These are phyloP conservation scores for Bostrychus sinensis DNA, from an alignment of 2,113 vertebrate species.

Conservation along the genomic window DNA sequence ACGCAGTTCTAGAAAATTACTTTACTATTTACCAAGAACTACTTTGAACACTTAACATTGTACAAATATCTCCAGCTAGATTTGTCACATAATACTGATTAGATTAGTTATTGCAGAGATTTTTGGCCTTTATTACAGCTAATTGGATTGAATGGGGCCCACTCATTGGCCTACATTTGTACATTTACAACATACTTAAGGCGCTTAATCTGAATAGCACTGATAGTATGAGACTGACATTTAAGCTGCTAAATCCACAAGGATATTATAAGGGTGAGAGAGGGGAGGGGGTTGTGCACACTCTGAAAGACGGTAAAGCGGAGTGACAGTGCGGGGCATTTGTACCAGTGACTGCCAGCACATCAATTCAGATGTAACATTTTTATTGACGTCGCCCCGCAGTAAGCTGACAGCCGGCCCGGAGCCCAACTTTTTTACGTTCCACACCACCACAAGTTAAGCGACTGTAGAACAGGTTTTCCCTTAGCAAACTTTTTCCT, in stretches of 20 bases:
- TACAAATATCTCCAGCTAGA: slow-evolving; percentile 32
- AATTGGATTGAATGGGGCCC: slow-evolving; percentile 79
- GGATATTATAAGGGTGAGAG: slow-evolving; percentile 60
- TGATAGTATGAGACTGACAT: slow-evolving; percentile 79
- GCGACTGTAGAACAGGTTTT: slow-evolving; percentile 57
- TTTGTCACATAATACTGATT: slow-evolving; percentile 48
- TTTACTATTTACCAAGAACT: slow-evolving; percentile 1
- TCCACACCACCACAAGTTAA: slow-evolving; percentile 53
- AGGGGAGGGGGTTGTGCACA: slow-evolving; percentile 32
- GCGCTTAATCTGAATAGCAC: slow-evolving; percentile 75
- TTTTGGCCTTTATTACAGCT: slow-evolving; percentile 70
- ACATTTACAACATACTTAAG: slow-evolving; percentile 75
- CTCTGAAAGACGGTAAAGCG: slow-evolving; percentile 54
- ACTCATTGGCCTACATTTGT: slow-evolving; percentile 77
- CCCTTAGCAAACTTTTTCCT: slow-evolving; percentile 59
- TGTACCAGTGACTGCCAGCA: slow-evolving; percentile 63
- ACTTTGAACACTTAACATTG: slow-evolving; percentile 6
- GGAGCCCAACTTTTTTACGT: slow-evolving; percentile 55
- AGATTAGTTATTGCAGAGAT: slow-evolving; percentile 63
- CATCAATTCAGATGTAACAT: slow-evolving; percentile 72
- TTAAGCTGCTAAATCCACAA: slow-evolving; percentile 77
- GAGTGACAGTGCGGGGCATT: slow-evolving; percentile 67
- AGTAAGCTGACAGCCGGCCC: slow-evolving; percentile 51
- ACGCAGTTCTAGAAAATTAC: slow-evolving; percentile 2
- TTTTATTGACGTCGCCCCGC: slow-evolving; percentile 64